A percentile compares a stretch with the other conserved stretches of the same genome.
Evolutionary conservation across 2,113 vertebrate species (phyloP).

Genomic region (Ceyx cyanopectus): DNA sequence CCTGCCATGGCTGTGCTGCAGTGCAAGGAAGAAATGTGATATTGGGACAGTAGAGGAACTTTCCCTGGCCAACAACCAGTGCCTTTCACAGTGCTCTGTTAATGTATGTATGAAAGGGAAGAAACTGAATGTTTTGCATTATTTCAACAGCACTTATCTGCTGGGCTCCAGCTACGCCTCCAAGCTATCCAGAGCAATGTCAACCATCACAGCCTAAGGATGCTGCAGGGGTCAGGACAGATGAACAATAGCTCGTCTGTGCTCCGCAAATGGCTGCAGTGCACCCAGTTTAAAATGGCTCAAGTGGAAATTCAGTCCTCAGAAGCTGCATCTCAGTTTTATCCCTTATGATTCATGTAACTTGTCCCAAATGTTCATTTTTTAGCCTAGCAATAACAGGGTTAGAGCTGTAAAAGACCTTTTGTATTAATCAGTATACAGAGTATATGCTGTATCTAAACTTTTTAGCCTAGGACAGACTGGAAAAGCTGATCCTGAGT

Average conservation of each 20-base stretch:
- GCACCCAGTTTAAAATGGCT: slow-evolving; percentile 99
- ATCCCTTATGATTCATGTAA: slow-evolving; percentile 89
- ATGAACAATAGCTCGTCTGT: slow-evolving; percentile 83
- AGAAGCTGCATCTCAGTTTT: slow-evolving; percentile 97
- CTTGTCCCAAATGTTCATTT: slow-evolving; percentile 62
- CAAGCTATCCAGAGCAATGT: slow-evolving; percentile 98
- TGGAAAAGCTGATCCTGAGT: slow-evolving; percentile 47
- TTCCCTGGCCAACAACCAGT: neutral
- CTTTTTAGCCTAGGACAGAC: slow-evolving; percentile 74
- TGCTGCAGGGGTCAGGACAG: slow-evolving; percentile 78
- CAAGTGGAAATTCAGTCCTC: slow-evolving; percentile 99
- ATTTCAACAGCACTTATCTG: slow-evolving; percentile 90
- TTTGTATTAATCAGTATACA: slow-evolving; percentile 69
- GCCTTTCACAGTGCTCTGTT: neutral
- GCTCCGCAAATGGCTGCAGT: slow-evolving; percentile 96
- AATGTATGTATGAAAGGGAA: neutral
- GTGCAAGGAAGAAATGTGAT: neutral
- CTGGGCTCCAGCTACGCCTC: slow-evolving; percentile 94
- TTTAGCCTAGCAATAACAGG: slow-evolving; percentile 84
- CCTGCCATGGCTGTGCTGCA: neutral
- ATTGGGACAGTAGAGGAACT: neutral
- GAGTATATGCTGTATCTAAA: slow-evolving; percentile 68
- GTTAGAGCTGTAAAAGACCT: slow-evolving; percentile 72
- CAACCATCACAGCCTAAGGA: slow-evolving; percentile 92
- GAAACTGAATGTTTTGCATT: neutral